These are phyloP conservation scores for Momotus momota DNA, from an alignment of 2,797 vertebrate species.

Conservation along the genomic window DNA sequence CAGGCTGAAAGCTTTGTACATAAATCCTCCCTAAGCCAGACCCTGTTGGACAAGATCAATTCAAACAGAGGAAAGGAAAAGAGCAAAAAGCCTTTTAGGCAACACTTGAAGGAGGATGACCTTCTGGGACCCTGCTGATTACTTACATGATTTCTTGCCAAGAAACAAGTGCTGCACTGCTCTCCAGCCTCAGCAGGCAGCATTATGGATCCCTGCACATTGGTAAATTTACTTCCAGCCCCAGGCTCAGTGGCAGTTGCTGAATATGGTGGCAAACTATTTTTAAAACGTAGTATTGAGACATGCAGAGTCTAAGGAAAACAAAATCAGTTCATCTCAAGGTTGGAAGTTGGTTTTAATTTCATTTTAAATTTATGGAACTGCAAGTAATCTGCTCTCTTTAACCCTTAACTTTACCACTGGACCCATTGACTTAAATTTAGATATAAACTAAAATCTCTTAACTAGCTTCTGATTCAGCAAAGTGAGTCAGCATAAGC, in stretches of 20 bases:
- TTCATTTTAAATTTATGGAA: not conserved
- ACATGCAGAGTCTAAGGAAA: not conserved
- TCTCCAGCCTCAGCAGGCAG: constrained; percentile 1
- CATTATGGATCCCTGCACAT: not conserved
- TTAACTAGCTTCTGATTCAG: not conserved
- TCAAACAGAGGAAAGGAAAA: constrained; percentile 37
- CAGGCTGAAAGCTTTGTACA: constrained; percentile 18
- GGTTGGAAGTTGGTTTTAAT: not conserved
- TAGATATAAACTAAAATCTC: not conserved
- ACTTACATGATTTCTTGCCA: constrained; percentile 52
- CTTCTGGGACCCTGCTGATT: constrained; percentile 53
- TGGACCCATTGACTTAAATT: not conserved
- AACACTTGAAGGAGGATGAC: constrained; percentile 28
- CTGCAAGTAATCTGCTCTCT: not conserved
- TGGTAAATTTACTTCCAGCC: not conserved
- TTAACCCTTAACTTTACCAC: not conserved
- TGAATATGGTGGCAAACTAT: not conserved
- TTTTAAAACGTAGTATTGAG: not conserved
- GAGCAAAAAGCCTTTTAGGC: constrained; percentile 48
- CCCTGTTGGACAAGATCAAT: constrained; percentile 38
- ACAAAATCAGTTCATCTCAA: not conserved
- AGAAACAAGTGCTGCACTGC: constrained; percentile 35
- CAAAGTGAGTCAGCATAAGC: not conserved
- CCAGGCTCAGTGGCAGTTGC: not conserved
- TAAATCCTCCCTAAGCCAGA: constrained; percentile 35